These are phyloP conservation scores for Egretta garzetta DNA, from an alignment of 2,113 vertebrate genomes.

Conservation along the genomic window DNA sequence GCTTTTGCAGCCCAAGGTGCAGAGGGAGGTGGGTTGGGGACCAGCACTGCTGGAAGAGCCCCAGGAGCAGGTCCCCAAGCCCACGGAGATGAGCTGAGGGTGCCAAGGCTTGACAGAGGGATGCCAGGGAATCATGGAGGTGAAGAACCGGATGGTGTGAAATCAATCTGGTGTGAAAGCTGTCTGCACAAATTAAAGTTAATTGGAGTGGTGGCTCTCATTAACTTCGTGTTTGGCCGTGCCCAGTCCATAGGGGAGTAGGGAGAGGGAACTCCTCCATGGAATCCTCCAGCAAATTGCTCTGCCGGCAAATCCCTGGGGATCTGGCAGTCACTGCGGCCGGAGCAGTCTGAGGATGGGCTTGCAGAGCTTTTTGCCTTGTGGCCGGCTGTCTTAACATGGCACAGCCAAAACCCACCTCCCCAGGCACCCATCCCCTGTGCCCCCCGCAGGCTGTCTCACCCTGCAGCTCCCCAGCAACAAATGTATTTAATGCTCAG, in stretches of 20 bases:
- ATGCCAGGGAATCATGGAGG: fast-evolving
- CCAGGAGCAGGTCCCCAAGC: not conserved
- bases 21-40: not conserved
- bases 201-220: not conserved
- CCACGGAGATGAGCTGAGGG: not conserved
- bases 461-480: not conserved
- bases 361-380: not conserved
- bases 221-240: fast-evolving
- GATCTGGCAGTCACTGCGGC: not conserved
- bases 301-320: fast-evolving
- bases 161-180: not conserved
- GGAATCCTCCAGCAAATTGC: not conserved
- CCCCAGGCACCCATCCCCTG: not conserved
- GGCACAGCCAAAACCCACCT: not conserved
- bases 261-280: not conserved
- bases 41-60: not conserved
- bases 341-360: fast-evolving
- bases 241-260: fast-evolving
- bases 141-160: not conserved
- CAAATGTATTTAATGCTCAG: not conserved
- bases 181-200: not conserved
- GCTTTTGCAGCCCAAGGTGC: not conserved
- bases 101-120: fast-evolving
- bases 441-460: not conserved
- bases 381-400: fast-evolving